These are phyloP conservation scores for Epizoanthus rinbou DNA, from an alignment of 92 coral and sea anemone genomes.

Conservation along the genomic window DNA sequence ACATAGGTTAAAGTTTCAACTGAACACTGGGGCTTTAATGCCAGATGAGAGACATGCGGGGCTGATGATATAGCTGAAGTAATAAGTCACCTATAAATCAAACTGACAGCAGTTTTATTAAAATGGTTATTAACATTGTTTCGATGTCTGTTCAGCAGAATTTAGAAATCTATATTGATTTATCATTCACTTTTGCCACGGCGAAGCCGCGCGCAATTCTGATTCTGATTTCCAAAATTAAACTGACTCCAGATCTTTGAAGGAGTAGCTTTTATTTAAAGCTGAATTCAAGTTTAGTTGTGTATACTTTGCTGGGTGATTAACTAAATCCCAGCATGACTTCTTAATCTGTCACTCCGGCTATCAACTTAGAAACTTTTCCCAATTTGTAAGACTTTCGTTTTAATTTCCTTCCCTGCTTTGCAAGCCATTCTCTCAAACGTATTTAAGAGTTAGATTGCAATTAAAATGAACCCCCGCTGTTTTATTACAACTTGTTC, in stretches of 20 bases:
- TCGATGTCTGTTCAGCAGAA: not conserved
- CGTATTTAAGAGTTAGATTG: constrained; percentile 15
- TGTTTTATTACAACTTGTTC: not conserved
- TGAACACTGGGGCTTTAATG: not conserved
- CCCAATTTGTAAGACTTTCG: not conserved
- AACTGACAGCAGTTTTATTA: constrained; percentile 33
- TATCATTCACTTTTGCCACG: not conserved
- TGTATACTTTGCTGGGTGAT: not conserved
- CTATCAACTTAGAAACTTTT: not conserved
- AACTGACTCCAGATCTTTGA: not conserved
- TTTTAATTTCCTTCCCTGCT: not conserved
- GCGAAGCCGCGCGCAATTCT: no score
- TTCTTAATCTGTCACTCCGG: not conserved
- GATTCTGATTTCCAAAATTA: not conserved
- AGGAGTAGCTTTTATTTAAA: not conserved
- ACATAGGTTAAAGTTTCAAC: not conserved
- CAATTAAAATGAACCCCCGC: constrained; percentile 39
- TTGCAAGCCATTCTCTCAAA: constrained; percentile 3
- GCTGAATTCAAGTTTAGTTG: not conserved
- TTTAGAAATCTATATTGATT: not conserved
- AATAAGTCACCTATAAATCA: constrained; percentile 31
- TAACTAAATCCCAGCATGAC: not conserved
- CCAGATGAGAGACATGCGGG: not conserved
- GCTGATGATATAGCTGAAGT: not conserved
- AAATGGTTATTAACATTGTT: constrained; percentile 4